A percentile compares a stretch with the other conserved stretches of the same genome.
phyloP scores from a whole-genome alignment of 2,797 vertebrate genomes.

The Onychomys leucogaster region DNA sequence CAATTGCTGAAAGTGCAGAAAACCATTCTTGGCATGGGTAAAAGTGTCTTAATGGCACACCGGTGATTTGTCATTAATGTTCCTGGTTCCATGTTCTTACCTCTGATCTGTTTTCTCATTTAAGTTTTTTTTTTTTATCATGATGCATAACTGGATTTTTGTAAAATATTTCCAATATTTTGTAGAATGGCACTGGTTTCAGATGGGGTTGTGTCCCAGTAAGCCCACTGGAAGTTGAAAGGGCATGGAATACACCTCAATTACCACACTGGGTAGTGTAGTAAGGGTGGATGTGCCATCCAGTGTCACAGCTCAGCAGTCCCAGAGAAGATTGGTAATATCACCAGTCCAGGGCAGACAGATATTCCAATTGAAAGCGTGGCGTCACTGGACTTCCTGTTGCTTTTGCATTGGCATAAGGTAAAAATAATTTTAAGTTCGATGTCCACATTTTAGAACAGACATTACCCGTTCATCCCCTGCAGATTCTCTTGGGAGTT shows the following conservation, averaged over 20 bases:
- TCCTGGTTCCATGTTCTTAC: neutral
- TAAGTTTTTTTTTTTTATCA: constrained; percentile 13
- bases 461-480: neutral
- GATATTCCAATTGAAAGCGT: neutral
- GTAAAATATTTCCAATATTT: neutral
- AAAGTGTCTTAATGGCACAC: neutral
- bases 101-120: neutral
- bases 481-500: neutral
- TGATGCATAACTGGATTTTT: neutral
- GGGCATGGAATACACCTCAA: neutral
- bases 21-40: neutral
- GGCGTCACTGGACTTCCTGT: neutral
- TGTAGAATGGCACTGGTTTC: neutral
- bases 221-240: neutral
- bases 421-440: neutral
- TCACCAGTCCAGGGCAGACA: neutral
- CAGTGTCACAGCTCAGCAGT: too few relatives aligned
- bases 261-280: neutral
- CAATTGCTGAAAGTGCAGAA: neutral
- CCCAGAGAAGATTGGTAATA: neutral
- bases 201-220: neutral
- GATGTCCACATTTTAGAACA: neutral
- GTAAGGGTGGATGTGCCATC: rapidly evolving
- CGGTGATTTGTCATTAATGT: neutral
- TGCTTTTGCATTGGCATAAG: neutral